Evolutionary conservation across 1,140 invertebrate genomes (phyloP).

Genomic region (Brachionus paranguensis): DNA sequence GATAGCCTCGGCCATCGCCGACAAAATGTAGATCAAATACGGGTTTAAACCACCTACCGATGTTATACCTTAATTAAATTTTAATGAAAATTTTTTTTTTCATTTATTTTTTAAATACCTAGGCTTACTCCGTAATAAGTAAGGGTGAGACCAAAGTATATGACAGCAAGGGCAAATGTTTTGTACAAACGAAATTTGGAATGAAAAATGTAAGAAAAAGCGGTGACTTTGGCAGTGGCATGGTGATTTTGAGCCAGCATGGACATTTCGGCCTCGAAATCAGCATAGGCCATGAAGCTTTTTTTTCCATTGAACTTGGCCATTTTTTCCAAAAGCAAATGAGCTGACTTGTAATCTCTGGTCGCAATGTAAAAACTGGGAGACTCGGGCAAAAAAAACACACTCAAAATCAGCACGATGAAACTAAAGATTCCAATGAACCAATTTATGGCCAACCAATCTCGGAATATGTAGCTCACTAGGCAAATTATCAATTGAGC

Average conservation of each 20-base stretch:
- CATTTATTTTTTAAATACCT: not conserved
- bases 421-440: not conserved
- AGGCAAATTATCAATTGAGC: not conserved
- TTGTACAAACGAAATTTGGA: not conserved
- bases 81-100: not conserved
- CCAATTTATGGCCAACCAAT: not conserved
- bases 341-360: not conserved
- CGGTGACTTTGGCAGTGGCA: not conserved
- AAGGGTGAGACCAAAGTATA: not conserved
- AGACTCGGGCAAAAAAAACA: not conserved
- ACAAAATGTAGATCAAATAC: not conserved
- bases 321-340: not conserved
- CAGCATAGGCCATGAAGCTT: not conserved
- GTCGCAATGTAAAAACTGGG: not conserved
- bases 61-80: constrained; percentile 23
- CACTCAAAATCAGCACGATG: not conserved
- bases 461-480: not conserved
- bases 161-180: not conserved
- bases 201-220: not conserved
- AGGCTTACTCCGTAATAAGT: not conserved
- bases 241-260: not conserved
- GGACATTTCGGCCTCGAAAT: not conserved
- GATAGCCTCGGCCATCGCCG: not conserved
- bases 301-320: not conserved
- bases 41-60: not conserved